Base-by-base conservation (phyloP, 2,888 invertebrate species). In the Operophtera brumata region DNA sequence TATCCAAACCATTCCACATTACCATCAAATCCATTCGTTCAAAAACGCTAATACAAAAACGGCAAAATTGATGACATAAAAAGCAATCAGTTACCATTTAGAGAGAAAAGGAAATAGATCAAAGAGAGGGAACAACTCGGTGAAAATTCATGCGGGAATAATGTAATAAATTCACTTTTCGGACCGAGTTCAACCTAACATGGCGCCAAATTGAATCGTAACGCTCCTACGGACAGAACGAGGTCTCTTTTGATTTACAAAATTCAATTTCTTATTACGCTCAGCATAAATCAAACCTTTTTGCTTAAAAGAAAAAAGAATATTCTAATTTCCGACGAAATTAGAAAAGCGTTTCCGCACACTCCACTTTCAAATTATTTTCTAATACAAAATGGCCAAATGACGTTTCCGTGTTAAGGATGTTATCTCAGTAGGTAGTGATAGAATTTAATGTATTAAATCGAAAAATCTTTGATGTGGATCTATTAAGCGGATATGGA, bases 401-500 rank as follows among this genome's bases (percentile, higher is more conserved):
- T 47, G 52, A 47, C 52, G 53, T 62, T 62, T 57, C 46, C 50
- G 30, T 57, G 57, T 58, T 58, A 49, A 13, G 36, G 35, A 12
- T 57, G 56, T 52, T 52, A 52, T 52, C 47, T 45, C 52, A 35
- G 13, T 45, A 26, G 26, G 32, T 51, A 47, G 44, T 41, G 47
- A 51, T 84, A 81, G 45, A 48, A 57, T 54, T 42, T 35, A 84
- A 77, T 76, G 78, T 79, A 82, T 86, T 83, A 81, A 82, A 80
- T 77, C 75, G 73, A 78, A 78, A 80, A 75, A 66, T 71, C 83
- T 85, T 86, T 86, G 86, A 86, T 83, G 82, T 81, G 73, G 74
- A 69, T 77, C 73, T 77, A 82, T 79, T 73, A 78, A 80, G 79
- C 68, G 76, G 75, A 72, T 74, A 61, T 63, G 25, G 9, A 28